A percentile compares a stretch with the other conserved stretches of the same genome.
Evolutionary conservation across 2,888 invertebrate genomes (phyloP).

Genomic region (Ochropleura leucogaster): DNA sequence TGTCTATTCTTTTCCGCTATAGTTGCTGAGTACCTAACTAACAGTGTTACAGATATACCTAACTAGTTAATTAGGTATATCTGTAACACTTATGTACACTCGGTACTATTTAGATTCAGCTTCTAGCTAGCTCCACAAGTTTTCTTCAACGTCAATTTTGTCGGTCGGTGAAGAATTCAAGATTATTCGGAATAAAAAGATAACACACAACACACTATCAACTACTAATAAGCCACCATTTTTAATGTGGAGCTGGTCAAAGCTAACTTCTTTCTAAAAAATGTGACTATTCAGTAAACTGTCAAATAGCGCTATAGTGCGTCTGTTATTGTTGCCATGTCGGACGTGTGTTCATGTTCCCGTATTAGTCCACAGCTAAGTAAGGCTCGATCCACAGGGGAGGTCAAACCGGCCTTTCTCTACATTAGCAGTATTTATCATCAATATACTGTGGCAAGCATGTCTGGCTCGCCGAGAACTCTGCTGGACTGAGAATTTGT

Average conservation of each 20-base stretch:
- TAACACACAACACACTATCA: background rate
- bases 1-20: background rate
- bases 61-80: too few species aligned
- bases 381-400: background rate
- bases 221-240: background rate
- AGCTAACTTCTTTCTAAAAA: background rate
- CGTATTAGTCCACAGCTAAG: slow-evolving; percentile 1
- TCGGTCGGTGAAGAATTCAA: background rate
- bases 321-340: too few species aligned
- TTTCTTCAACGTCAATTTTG: background rate
- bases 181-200: background rate
- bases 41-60: too few species aligned
- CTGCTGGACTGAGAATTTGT: background rate
- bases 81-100: too few species aligned
- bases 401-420: slow-evolving; percentile 9
- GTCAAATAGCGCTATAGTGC: background rate
- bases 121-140: background rate
- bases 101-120: background rate
- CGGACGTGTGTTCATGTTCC: background rate
- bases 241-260: background rate
- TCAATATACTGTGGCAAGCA: slow-evolving; percentile 12
- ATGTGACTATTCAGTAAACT: background rate
- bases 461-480: background rate
- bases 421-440: background rate
- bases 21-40: background rate